Percentiles rank a stretch among this genome's conserved stretches.
These are phyloP conservation scores for Oophaga pumilio DNA, from an alignment of 2,113 vertebrate species.

Conservation along the genomic window DNA sequence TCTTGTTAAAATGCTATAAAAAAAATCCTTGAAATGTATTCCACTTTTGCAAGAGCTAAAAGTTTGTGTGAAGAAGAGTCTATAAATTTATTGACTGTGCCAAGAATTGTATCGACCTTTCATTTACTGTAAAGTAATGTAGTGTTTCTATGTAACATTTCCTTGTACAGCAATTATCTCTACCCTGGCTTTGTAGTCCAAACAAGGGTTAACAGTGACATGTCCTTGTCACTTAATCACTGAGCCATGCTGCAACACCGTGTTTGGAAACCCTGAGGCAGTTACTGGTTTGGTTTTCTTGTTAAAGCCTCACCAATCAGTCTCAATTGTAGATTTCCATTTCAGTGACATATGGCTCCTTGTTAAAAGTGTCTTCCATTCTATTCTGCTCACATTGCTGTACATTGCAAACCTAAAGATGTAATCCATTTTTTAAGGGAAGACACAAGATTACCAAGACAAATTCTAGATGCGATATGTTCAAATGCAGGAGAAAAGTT, in stretches of 20 bases:
- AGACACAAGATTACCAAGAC: not conserved
- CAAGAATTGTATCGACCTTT: not conserved
- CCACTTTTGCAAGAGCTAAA: no score
- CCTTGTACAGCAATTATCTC: not conserved
- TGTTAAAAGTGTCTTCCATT: not conserved
- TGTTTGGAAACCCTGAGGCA: conserved; percentile 15
- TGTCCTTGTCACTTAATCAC: conserved; percentile 17
- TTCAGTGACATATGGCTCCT: not conserved
- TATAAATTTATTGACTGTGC: not conserved
- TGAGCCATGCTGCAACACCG: not conserved
- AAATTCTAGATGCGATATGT: not conserved
- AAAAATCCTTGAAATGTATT: no score
- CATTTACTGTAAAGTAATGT: not conserved
- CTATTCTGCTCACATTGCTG: not conserved
- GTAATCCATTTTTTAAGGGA: not conserved
- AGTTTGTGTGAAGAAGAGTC: no score
- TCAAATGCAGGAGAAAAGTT: not conserved
- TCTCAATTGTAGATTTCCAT: conserved; percentile 21
- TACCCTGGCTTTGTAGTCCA: not conserved
- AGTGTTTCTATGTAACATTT: not conserved
- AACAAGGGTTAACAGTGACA: conserved; percentile 1
- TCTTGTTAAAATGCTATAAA: no score
- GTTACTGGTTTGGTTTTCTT: conserved; percentile 20
- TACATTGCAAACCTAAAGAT: not conserved
- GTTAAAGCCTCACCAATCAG: not conserved